Conservation (phyloP, 1,140 invertebrate species). For the Portunus trituberculatus region DNA sequence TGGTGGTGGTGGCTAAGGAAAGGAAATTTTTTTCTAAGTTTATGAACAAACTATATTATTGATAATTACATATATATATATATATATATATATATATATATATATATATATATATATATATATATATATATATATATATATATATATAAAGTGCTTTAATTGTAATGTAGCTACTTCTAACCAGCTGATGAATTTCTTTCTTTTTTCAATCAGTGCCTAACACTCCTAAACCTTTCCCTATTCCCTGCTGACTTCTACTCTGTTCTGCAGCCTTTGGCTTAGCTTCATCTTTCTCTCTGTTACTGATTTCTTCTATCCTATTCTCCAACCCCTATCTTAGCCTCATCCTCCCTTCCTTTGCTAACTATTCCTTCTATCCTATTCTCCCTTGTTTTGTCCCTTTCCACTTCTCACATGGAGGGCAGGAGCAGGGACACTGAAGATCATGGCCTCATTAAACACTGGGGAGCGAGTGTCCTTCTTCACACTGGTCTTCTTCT, state of each 20-base stretch:
- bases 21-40: no score
- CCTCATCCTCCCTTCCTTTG: neutral
- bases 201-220: no score
- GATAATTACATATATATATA: no score
- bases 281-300: neutral
- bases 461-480: conserved; percentile 87
- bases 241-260: neutral
- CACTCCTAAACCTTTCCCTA: neutral
- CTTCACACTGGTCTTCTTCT: conserved; percentile 88
- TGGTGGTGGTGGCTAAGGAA: no score
- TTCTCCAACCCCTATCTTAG: neutral
- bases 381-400: neutral
- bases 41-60: no score
- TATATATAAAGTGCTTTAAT: no score
- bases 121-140: no score
- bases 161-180: no score
- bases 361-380: neutral
- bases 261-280: neutral
- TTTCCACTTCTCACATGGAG: conserved; percentile 80
- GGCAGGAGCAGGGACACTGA: conserved; percentile 86
- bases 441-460: conserved; percentile 91
- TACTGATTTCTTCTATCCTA: neutral
- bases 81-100: no score
- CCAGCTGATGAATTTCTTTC: no score
- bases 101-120: no score